A percentile compares a stretch with the other conserved stretches of the same genome.
Evolutionary conservation across 2,888 invertebrate genomes (phyloP).

Genomic region (Apamea epomidion): DNA sequence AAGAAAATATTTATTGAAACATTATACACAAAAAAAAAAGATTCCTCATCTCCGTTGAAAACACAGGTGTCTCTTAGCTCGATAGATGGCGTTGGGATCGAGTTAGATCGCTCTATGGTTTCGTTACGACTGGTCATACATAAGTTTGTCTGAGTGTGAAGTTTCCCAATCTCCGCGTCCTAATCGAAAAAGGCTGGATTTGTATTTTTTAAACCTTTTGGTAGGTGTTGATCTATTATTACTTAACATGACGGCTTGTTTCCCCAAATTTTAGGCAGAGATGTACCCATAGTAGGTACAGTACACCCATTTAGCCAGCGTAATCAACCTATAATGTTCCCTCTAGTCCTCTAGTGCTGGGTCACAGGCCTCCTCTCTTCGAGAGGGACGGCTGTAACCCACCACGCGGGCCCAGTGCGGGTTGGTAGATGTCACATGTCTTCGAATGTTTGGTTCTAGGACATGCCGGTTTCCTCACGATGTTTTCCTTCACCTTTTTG

Average conservation of each 20-base stretch:
- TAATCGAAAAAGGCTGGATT: not conserved
- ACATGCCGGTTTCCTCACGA: too few species aligned
- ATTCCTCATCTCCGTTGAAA: not conserved
- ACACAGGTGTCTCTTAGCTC: not conserved
- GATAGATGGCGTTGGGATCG: constrained; percentile 20
- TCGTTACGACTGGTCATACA: not conserved
- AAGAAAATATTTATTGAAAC: not conserved
- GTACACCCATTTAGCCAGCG: too few species aligned
- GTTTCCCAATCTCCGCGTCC: not conserved
- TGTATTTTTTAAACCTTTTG: not conserved
- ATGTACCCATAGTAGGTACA: not conserved
- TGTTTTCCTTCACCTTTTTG: too few species aligned
- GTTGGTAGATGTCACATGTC: too few species aligned
- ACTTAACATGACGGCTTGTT: not conserved
- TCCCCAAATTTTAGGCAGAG: not conserved
- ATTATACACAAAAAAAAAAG: not conserved
- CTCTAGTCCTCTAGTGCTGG: too few species aligned
- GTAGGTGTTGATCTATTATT: not conserved
- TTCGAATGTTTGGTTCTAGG: too few species aligned
- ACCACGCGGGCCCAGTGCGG: too few species aligned
- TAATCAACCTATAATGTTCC: too few species aligned
- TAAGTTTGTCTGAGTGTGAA: not conserved
- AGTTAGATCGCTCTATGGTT: not conserved
- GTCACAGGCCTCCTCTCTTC: too few species aligned
- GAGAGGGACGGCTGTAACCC: too few species aligned